phyloP scores from a whole-genome alignment of 2,888 invertebrate species.

The Hypselothyrea guttata region DNA sequence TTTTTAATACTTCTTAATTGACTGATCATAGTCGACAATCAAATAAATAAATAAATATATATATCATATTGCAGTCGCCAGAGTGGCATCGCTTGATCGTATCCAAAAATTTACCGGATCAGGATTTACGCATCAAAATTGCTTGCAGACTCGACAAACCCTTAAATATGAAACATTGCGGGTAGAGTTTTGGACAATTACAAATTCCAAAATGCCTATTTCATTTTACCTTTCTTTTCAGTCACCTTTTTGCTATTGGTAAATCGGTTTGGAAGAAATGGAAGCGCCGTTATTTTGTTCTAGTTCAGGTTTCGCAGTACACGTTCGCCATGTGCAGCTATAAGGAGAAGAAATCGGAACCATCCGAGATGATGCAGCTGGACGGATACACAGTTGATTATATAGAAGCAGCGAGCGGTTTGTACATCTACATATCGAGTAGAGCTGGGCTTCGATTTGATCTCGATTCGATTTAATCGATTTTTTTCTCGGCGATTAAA shows the following conservation, averaged over 20 bases:
- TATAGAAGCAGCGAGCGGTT: slow-evolving; percentile 97
- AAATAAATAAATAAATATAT: no score
- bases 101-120: slow-evolving; percentile 96
- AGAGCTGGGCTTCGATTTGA: no score
- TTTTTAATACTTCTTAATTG: no score
- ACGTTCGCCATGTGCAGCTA: slow-evolving; percentile 99
- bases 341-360: slow-evolving; percentile 99
- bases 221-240: slow-evolving; percentile 77
- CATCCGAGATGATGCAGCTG: slow-evolving; percentile 99
- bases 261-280: slow-evolving; percentile 99
- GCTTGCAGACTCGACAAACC: slow-evolving; percentile 99
- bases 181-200: slow-evolving; percentile 84
- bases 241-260: slow-evolving; percentile 94
- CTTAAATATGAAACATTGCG: slow-evolving; percentile 99
- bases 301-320: slow-evolving; percentile 99
- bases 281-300: slow-evolving; percentile 98
- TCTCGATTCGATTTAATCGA: no score
- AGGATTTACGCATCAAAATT: slow-evolving; percentile 97
- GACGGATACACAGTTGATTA: slow-evolving; percentile 99
- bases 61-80: slow-evolving; percentile 86
- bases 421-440: slow-evolving; percentile 71
- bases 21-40: no score
- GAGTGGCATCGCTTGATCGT: slow-evolving; percentile 99
- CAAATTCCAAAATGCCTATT: no score
- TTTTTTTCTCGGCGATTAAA: no score